Percentiles rank a stretch among this genome's conserved stretches.
Evolutionary conservation across 2,797 vertebrate genomes (phyloP).

Genomic region (Sebastes itinus): DNA sequence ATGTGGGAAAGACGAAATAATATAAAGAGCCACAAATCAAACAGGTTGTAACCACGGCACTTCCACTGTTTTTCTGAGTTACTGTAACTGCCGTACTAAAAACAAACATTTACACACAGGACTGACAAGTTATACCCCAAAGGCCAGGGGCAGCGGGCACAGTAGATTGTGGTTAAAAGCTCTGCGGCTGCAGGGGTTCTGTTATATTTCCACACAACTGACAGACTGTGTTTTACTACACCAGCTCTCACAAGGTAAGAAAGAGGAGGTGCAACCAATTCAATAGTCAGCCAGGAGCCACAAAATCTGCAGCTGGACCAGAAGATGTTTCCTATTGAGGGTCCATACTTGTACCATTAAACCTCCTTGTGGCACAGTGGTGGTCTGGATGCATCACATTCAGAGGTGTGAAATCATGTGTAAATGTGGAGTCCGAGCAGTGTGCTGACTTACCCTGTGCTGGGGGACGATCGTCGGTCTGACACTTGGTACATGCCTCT

Average conservation of each 20-base stretch:
- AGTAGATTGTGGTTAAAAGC: constrained; percentile 7
- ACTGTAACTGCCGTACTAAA: not conserved
- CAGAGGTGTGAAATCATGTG: not conserved
- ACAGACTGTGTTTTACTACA: constrained; percentile 33
- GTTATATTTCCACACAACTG: constrained; percentile 23
- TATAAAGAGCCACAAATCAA: not conserved
- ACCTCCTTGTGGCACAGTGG: not conserved
- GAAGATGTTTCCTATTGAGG: not conserved
- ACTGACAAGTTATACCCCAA: not conserved
- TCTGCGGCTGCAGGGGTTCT: not conserved
- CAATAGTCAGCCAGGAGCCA: constrained; percentile 4
- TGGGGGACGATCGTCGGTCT: constrained; percentile 84
- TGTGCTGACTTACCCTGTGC: constrained; percentile 80
- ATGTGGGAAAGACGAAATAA: not conserved
- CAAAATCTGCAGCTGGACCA: constrained; percentile 6
- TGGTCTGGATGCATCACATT: not conserved
- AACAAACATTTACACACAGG: not conserved
- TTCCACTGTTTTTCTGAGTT: not conserved
- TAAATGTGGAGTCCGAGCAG: not conserved
- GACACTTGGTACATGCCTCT: constrained; percentile 87
- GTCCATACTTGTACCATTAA: not conserved
- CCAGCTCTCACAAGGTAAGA: constrained; percentile 4
- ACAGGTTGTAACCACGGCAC: not conserved
- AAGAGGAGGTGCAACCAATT: constrained; percentile 20
- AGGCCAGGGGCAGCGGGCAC: not conserved